A percentile compares a stretch with the other conserved stretches of the same genome.
Evolutionary conservation across 2,888 invertebrate species (phyloP).

Genomic region (Disparrhopalites patrizii): DNA sequence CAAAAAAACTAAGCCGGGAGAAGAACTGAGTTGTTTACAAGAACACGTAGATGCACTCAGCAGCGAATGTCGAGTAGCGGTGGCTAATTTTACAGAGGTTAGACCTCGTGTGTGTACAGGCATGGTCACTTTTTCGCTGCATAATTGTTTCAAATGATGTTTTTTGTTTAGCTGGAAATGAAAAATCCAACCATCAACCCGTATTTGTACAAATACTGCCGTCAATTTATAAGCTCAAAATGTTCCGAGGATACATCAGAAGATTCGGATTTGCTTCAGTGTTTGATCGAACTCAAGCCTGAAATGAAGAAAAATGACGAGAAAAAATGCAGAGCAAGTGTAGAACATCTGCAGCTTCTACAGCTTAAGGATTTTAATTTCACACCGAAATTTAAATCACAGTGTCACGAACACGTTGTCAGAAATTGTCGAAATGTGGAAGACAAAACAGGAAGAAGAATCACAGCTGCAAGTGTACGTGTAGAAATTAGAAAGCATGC

Average conservation of each 20-base stretch:
- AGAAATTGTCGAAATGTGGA: conserved; percentile 54
- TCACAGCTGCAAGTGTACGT: conserved; percentile 51
- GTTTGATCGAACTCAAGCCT: conserved; percentile 87
- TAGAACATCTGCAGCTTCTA: conserved; percentile 95
- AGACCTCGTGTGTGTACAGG: background rate
- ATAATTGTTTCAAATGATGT: background rate
- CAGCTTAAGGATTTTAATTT: conserved; percentile 85
- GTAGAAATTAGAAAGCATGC: too few relatives aligned
- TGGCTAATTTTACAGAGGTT: conserved; percentile 77
- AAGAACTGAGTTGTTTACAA: conserved; percentile 91
- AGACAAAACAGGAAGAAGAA: conserved; percentile 43
- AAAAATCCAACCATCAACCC: conserved; percentile 58
- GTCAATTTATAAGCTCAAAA: conserved; percentile 40
- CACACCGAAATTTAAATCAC: conserved; percentile 89
- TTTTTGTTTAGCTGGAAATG: conserved; percentile 55
- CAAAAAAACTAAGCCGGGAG: conserved; percentile 77
- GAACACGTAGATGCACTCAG: conserved; percentile 64
- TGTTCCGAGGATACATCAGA: conserved; percentile 46
- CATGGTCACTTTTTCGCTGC: background rate
- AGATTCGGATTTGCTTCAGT: conserved; percentile 88
- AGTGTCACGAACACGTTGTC: conserved; percentile 77
- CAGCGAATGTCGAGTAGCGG: conserved; percentile 65
- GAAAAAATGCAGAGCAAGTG: conserved; percentile 80
- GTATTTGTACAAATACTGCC: conserved; percentile 45
- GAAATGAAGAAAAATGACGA: conserved; percentile 59